Conservation (phyloP, 2,888 invertebrate species). For the Caenorhabditis doughertyi region DNA sequence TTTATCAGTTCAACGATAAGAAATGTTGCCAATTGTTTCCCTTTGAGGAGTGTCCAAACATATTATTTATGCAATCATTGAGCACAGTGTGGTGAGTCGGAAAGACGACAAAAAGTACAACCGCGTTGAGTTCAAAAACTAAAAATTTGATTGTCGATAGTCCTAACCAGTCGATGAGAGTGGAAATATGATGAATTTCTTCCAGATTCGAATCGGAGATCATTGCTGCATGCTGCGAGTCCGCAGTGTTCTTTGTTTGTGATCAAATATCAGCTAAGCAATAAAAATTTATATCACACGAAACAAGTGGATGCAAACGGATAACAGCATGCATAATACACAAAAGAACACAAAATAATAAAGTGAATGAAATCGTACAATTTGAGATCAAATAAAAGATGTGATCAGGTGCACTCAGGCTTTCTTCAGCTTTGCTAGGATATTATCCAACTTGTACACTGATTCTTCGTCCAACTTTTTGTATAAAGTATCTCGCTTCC, state of each 20-base stretch:
- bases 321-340: no score
- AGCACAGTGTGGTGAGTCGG: not conserved
- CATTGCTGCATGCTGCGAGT: no score
- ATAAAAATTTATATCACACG: no score
- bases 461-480: slow-evolving; percentile 14
- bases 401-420: no score
- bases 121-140: not conserved
- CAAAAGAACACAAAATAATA: no score
- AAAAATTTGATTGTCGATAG: not conserved
- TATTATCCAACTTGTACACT: slow-evolving; percentile 4
- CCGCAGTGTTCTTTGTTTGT: no score
- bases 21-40: slow-evolving; percentile 38
- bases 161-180: not conserved
- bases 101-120: not conserved
- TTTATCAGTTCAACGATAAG: slow-evolving; percentile 33
- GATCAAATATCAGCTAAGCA: no score
- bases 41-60: not conserved
- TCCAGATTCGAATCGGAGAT: no score
- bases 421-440: slow-evolving; percentile 1
- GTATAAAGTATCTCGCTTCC: slow-evolving; percentile 3
- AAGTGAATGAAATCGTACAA: no score
- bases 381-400: no score
- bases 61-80: slow-evolving; percentile 5
- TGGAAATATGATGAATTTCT: not conserved
- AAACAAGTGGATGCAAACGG: no score